Evolutionary conservation across 2,888 invertebrate genomes (phyloP).

Genomic region (Dasypolia templi): DNA sequence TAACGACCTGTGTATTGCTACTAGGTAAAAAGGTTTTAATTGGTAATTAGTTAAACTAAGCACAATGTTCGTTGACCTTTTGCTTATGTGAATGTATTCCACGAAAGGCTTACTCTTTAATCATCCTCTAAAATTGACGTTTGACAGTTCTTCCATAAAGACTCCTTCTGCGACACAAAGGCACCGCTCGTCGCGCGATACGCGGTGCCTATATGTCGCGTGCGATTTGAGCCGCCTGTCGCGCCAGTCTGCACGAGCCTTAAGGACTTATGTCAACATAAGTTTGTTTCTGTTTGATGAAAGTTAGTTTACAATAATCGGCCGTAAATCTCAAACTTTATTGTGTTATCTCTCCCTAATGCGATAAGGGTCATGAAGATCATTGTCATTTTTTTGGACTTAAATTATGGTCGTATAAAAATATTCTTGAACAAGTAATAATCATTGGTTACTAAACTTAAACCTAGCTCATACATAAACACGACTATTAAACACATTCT

Average conservation of each 20-base stretch:
- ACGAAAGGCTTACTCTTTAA: not conserved
- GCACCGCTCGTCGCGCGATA: too few species aligned
- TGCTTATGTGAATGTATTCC: not conserved
- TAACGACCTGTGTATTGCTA: slow-evolving; percentile 21
- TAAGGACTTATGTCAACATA: not conserved
- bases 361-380: slow-evolving; percentile 21
- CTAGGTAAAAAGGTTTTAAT: slow-evolving; percentile 19
- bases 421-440: slow-evolving; percentile 41
- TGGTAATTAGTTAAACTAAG: slow-evolving; percentile 10
- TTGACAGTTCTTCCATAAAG: not conserved
- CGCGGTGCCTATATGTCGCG: too few species aligned
- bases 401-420: slow-evolving; percentile 43
- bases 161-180: too few species aligned
- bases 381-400: slow-evolving; percentile 20
- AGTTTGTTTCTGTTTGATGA: not conserved
- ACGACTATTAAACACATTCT: slow-evolving; percentile 62
- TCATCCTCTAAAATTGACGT: not conserved
- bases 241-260: too few species aligned
- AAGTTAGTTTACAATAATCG: not conserved
- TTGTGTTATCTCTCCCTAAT: not conserved
- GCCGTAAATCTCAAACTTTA: slow-evolving; percentile 1
- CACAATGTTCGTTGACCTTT: not conserved
- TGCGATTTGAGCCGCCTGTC: too few species aligned
- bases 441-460: slow-evolving; percentile 35
- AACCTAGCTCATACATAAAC: slow-evolving; percentile 66